A percentile compares a stretch with the other conserved stretches of the same genome.
Conservation (phyloP, 1,140 invertebrate species). For the Aphelenchoides besseyi region DNA sequence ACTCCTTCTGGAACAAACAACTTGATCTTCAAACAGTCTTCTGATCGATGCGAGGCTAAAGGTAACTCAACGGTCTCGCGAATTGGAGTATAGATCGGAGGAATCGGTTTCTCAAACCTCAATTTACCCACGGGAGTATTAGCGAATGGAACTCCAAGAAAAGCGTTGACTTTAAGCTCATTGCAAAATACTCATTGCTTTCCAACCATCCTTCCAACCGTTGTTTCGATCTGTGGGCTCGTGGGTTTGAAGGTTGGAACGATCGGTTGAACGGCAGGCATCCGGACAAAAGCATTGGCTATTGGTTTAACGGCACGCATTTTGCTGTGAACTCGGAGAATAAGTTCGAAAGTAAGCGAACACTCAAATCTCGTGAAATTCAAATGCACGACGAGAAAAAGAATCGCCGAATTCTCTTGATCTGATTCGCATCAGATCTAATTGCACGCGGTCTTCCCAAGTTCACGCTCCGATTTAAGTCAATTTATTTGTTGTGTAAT, state of each 20-base stretch:
- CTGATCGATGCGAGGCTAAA: neutral
- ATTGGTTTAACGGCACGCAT: neutral
- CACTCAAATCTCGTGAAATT: neutral
- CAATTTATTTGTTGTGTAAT: neutral
- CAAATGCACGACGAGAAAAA: neutral
- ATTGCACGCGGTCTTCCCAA: no score
- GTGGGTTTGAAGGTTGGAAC: no score
- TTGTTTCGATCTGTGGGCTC: neutral
- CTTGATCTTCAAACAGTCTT: neutral
- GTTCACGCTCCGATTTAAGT: slow-evolving; percentile 12
- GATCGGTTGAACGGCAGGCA: slow-evolving; percentile 4
- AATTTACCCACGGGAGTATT: slow-evolving; percentile 56
- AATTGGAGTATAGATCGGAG: neutral
- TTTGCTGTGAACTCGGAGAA: neutral
- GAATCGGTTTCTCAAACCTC: slow-evolving; percentile 2
- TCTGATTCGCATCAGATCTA: neutral
- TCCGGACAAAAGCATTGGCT: neutral
- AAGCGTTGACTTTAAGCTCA: slow-evolving; percentile 35
- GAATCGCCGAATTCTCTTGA: neutral
- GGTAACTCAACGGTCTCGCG: neutral
- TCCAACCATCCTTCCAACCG: neutral
- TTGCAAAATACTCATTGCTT: neutral
- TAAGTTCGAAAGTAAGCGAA: neutral
- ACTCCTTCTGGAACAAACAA: slow-evolving; percentile 7
- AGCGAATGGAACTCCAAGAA: slow-evolving; percentile 64